A percentile compares a stretch with the other conserved stretches of the same genome.
Evolutionary conservation across 2,797 vertebrate species (phyloP).

Genomic region (Liasis olivaceus): DNA sequence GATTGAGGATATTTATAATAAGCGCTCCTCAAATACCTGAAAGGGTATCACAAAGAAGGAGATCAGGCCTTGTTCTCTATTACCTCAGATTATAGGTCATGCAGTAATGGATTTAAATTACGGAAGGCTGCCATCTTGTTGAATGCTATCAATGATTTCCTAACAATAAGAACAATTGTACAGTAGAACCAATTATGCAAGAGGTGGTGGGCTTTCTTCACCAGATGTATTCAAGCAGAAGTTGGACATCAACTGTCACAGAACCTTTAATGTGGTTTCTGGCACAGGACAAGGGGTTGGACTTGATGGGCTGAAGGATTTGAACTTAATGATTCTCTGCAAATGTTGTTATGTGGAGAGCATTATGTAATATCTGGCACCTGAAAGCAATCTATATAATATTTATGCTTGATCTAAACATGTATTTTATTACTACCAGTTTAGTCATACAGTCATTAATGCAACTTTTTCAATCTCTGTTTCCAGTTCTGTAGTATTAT

Average conservation of each 20-base stretch:
- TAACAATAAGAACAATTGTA: neutral
- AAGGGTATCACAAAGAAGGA: neutral
- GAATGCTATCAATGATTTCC: neutral
- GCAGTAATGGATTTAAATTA: neutral
- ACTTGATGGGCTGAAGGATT: neutral
- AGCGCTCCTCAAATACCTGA: neutral
- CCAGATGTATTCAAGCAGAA: neutral
- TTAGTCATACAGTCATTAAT: neutral
- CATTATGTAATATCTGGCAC: neutral
- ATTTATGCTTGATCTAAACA: neutral
- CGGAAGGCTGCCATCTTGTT: neutral
- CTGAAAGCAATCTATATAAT: neutral
- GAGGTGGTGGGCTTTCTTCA: neutral
- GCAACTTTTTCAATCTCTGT: neutral
- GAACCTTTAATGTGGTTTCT: neutral
- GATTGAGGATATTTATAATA: neutral
- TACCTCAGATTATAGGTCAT: neutral
- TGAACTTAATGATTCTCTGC: neutral
- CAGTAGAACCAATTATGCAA: neutral
- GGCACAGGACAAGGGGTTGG: neutral
- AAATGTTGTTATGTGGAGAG: neutral
- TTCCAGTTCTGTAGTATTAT: neutral
- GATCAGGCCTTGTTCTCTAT: neutral
- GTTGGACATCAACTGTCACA: neutral
- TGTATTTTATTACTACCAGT: neutral